A percentile compares a stretch with the other conserved stretches of the same genome.
Conservation (phyloP, 2,113 vertebrate genomes). For the Hippocampus mohnikei region DNA sequence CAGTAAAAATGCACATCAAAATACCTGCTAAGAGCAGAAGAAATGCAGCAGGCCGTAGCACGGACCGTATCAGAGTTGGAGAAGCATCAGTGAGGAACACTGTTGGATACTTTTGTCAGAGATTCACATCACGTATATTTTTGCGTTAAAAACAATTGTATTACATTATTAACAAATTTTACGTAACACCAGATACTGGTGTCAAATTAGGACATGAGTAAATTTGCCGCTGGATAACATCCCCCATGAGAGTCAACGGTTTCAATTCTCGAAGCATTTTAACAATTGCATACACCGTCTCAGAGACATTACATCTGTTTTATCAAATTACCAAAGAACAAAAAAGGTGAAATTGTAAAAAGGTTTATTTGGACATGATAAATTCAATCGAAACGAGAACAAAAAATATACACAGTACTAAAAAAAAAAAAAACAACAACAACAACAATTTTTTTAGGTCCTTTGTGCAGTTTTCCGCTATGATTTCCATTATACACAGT, state of each 20-base stretch:
- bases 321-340: neutral
- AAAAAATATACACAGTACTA: neutral
- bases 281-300: neutral
- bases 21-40: conserved; percentile 50
- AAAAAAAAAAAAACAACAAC: neutral
- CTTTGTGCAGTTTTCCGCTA: neutral
- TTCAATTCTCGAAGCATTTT: neutral
- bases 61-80: too few relatives aligned
- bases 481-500: neutral
- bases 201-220: neutral
- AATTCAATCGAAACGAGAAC: neutral
- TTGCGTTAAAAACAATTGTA: neutral
- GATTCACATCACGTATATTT: neutral
- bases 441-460: neutral
- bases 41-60: neutral
- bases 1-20: neutral
- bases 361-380: neutral
- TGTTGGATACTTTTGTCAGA: too few relatives aligned
- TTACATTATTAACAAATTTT: neutral
- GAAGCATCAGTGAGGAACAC: too few relatives aligned
- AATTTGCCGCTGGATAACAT: neutral
- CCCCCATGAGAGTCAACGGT: neutral
- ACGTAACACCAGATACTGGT: neutral
- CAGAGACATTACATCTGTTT: neutral
- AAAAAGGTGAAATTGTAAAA: neutral